Evolutionary conservation across 1,140 invertebrate species (phyloP), one percentile per base, ranked within the genome.

Genomic region (Eumaeus atala): DNA sequence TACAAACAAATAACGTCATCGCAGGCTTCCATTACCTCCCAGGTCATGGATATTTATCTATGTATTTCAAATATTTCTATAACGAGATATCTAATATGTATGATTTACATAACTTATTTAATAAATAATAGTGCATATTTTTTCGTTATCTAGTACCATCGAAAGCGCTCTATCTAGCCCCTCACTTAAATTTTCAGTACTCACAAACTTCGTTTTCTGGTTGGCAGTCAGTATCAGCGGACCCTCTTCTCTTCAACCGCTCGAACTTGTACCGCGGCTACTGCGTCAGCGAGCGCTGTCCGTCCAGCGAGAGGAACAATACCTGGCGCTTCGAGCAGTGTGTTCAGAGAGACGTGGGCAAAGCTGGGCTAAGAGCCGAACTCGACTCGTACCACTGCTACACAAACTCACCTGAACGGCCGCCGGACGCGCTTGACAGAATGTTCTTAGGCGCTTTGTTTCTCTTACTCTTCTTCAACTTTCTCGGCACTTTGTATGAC

Each of bases 401-500:
- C 51, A 77, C 72, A 49, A 58, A 51, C 14, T 52, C 48, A 0
- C 51, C 9, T 48, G 51, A 61, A 4, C 12, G 58, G 9, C 53
- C 58, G 0, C 40, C 63, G 14, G 65, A 72, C 21, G 6, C 38
- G 0, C 48, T 63, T 0, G 64, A 77, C 10, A 44, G 37, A 5
- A 17, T 62, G 16, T 69, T 73, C 38, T 48, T 68, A 2, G 52
- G 10, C 0, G 50, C 73, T 0, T 44, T 76, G 1, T 58, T 11
- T 0, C 12, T 62, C 0, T n/a, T 82, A 3, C 1, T 77, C 1
- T n/a, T 59, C 0, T 18, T 70, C 14, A 79, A 76, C 38, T 10
- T 64, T 0, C 9, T 76, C 6, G 74, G 75, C 0, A 82, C 74
- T 0, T 1, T 54, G 7, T 79, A 76, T 33, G 74, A 82, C 48